Conservation (phyloP, 2,888 invertebrate species). For the Pecten maximus region DNA sequence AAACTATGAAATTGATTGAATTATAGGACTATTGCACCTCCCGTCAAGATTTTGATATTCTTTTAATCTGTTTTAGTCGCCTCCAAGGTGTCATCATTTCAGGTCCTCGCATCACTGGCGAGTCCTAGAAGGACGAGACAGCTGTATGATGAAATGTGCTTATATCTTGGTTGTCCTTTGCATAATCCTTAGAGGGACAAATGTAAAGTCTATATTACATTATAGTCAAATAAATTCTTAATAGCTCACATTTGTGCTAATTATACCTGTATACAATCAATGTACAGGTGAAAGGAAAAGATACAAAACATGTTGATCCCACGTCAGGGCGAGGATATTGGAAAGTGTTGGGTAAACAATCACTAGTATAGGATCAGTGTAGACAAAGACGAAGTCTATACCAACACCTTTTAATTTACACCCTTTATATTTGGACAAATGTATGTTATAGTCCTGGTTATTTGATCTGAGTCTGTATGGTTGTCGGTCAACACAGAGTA, state of each 20-base stretch:
- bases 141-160: no score
- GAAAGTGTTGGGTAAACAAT: background rate
- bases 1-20: no score
- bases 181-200: no score
- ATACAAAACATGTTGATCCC: background rate
- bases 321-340: background rate
- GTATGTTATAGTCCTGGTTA: background rate
- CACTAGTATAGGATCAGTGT: background rate
- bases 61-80: no score
- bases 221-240: background rate
- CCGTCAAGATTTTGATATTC: no score
- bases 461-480: background rate
- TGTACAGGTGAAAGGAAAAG: background rate
- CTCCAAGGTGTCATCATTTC: no score
- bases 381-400: background rate
- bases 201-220: background rate
- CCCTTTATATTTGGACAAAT: background rate
- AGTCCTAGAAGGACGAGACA: no score
- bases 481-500: background rate
- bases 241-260: background rate
- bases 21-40: no score
- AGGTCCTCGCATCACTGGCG: no score
- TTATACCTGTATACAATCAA: background rate
- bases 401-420: background rate
- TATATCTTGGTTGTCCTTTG: no score